Evolutionary conservation across 2,113 vertebrate genomes (phyloP), one percentile per base, ranked within the genome.

Genomic region (Ammodytes marinus): DNA sequence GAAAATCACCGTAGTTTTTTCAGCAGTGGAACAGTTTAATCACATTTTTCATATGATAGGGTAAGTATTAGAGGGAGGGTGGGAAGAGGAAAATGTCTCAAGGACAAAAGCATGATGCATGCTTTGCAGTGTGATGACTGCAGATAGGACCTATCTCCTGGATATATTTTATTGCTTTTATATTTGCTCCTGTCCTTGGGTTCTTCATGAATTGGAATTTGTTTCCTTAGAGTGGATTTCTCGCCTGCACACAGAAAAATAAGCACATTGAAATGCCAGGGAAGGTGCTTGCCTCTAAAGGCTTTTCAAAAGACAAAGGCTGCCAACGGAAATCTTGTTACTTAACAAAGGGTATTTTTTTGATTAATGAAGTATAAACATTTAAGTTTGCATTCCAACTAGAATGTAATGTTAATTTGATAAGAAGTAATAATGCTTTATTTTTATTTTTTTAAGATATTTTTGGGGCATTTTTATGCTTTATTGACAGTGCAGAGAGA

Each of bases 21-120:
- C 85, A 89, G 52, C 86, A 77, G 76, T 82, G 50, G 85, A 89
- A 79, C 77, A 85, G 81, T 94, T 92, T 94, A 94, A 95, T 93
- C 94, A 93, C 92, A 93, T 95, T 93, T 91, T 93, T 94, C 90
- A 91, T 91, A 82, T 89, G 86, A 90, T 89, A 82, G 88, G 85
- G 69, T 75, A 89, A 89, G 79, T 90, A 88, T 90, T 87, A 90
- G 79, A 77, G 69, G 71, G 57, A 66, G 72, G 77, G 55, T 50
- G 57, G 69, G 19, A 60, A 71, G 88, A 75, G 69, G 86, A 86
- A 91, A 89, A 91, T 89, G 71, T 91, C 91, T 92, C 92, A 95
- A 95, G 95, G 93, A 94, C 94, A 93, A 93, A 92, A 85, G 83
- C 85, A 82, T 93, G 92, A 95, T 93, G 92, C 91, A 95, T 94